Evolutionary conservation across 2,888 invertebrate genomes (phyloP).

Genomic region (Drosophila colorata): DNA sequence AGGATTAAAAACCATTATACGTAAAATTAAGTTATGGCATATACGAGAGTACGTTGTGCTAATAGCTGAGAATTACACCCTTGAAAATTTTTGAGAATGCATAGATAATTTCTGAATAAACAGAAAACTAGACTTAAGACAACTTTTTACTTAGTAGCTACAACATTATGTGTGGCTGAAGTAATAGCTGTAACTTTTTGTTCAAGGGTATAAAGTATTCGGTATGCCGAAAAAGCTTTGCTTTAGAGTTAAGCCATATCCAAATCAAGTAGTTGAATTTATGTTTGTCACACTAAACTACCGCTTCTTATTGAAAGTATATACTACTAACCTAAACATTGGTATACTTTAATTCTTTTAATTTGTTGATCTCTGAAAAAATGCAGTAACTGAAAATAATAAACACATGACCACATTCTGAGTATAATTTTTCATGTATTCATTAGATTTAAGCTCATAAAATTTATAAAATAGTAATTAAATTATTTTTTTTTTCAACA

Average conservation of each 20-base stretch:
- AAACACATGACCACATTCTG: slow-evolving; percentile 18
- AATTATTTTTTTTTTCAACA: neutral
- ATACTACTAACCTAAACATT: neutral
- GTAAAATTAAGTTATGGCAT: slow-evolving; percentile 1
- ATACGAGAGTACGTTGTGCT: neutral
- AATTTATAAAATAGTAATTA: slow-evolving; percentile 3
- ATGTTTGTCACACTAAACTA: neutral
- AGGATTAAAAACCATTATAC: neutral
- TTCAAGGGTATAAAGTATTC: neutral
- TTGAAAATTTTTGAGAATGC: neutral
- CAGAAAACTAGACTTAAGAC: neutral
- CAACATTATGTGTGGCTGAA: neutral
- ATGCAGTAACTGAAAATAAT: slow-evolving; percentile 1
- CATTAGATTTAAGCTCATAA: slow-evolving; percentile 28
- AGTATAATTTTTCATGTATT: slow-evolving; percentile 24
- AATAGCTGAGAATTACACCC: neutral
- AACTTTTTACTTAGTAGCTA: neutral
- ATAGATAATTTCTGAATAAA: neutral
- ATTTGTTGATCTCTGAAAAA: slow-evolving; percentile 41
- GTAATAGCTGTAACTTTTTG: neutral
- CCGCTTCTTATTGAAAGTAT: neutral
- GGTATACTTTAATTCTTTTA: slow-evolving; percentile 8
- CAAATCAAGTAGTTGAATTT: slow-evolving; percentile 9
- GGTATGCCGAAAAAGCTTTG: slow-evolving; percentile 1
- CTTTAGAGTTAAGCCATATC: neutral